Conservation (phyloP, 2,113 vertebrate species). For the Oncorhynchus mykiss region DNA sequence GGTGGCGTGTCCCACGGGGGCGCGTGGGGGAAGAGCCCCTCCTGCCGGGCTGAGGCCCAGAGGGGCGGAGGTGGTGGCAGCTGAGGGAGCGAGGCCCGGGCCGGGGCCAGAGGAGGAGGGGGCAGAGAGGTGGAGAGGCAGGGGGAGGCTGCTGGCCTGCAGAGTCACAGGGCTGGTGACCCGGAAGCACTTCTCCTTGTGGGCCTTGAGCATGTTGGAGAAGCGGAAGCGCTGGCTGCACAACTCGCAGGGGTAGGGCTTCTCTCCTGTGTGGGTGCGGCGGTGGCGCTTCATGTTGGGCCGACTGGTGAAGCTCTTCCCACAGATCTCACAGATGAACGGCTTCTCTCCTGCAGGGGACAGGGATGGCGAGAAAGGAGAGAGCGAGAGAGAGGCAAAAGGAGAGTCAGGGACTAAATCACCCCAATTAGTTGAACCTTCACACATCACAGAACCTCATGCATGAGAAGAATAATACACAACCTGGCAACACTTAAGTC, state of each 20-base stretch:
- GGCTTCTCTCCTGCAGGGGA: slow-evolving; percentile 90
- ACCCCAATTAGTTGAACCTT: not conserved
- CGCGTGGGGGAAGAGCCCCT: slow-evolving; percentile 64
- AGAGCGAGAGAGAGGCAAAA: slow-evolving; percentile 9
- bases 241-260: slow-evolving; percentile 95
- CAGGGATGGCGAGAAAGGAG: slow-evolving; percentile 40
- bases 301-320: slow-evolving; percentile 98
- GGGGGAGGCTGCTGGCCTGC: slow-evolving; percentile 74
- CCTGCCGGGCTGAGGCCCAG: slow-evolving; percentile 72
- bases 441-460: not conserved
- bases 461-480: not conserved
- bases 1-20: slow-evolving; percentile 75
- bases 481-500: not conserved
- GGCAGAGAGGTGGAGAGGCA: slow-evolving; percentile 77
- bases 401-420: slow-evolving; percentile 51
- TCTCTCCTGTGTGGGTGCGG: slow-evolving; percentile 95
- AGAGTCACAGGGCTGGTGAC: slow-evolving; percentile 90
- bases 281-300: slow-evolving; percentile 98
- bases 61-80: slow-evolving; percentile 57
- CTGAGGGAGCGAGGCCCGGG: slow-evolving; percentile 45
- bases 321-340: slow-evolving; percentile 98
- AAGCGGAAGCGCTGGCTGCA: slow-evolving; percentile 97
- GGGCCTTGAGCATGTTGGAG: slow-evolving; percentile 99
- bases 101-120: slow-evolving; percentile 71
- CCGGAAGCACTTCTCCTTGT: slow-evolving; percentile 97